Percentiles rank a stretch among this genome's conserved stretches.
These are phyloP conservation scores for Trichomalopsis sarcophagae DNA, from an alignment of 1,140 invertebrate genomes.

Conservation along the genomic window DNA sequence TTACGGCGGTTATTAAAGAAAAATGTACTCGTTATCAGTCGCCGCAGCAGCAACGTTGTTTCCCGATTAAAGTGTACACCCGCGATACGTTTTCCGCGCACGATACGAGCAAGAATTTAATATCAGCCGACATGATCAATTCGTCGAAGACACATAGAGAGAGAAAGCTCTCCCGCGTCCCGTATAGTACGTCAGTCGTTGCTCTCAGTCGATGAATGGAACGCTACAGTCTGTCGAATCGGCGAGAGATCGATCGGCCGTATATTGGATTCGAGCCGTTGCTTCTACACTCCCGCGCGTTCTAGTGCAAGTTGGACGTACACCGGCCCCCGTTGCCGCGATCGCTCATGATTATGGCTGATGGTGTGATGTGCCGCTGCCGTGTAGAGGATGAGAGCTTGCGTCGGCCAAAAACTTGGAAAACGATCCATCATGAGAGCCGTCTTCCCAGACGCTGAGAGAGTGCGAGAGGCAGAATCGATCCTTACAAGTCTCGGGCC, in stretches of 20 bases:
- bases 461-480: slow-evolving; percentile 32
- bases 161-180: neutral
- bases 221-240: slow-evolving; percentile 23
- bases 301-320: neutral
- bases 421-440: slow-evolving; percentile 49
- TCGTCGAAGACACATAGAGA: slow-evolving; percentile 5
- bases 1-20: neutral
- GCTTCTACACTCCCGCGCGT: no score
- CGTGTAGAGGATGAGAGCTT: slow-evolving; percentile 13
- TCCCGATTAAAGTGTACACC: neutral
- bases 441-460: slow-evolving; percentile 4
- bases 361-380: slow-evolving; percentile 12
- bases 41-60: neutral
- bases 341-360: slow-evolving; percentile 44
- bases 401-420: slow-evolving; percentile 47
- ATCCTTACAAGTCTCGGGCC: slow-evolving; percentile 55
- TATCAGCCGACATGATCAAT: slow-evolving; percentile 13
- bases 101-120: neutral
- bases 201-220: slow-evolving; percentile 1
- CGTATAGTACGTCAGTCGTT: neutral
- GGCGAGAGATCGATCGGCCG: slow-evolving; percentile 32
- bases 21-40: neutral
- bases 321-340: neutral
- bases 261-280: slow-evolving; percentile 11
- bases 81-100: no score